A percentile compares a stretch with the other conserved stretches of the same genome.
Evolutionary conservation across 2,113 vertebrate genomes (phyloP).

Genomic region (Jaculus jaculus): DNA sequence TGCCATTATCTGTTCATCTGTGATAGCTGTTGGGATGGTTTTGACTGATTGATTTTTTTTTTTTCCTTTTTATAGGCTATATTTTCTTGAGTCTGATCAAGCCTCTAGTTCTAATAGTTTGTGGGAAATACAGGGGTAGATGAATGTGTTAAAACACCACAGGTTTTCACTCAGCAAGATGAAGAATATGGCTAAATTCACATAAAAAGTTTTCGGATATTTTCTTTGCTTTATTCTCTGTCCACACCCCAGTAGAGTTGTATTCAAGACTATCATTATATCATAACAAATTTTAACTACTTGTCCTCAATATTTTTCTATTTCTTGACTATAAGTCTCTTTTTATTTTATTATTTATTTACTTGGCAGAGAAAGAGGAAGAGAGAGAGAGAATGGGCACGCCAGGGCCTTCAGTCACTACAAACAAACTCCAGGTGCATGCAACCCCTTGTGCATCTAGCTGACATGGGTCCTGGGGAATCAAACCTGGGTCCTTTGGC

Average conservation of each 20-base stretch:
- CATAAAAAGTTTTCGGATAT: background rate
- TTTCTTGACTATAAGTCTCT: background rate
- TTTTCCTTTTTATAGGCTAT: background rate
- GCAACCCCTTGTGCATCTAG: no score
- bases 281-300: slow-evolving; percentile 26
- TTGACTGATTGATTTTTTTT: background rate
- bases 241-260: background rate
- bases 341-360: no score
- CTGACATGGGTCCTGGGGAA: no score
- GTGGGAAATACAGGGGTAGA: background rate
- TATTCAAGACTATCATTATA: background rate
- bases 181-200: background rate
- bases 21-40: background rate
- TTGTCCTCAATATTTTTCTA: slow-evolving; percentile 31
- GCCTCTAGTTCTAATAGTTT: background rate
- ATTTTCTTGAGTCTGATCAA: slow-evolving; percentile 17
- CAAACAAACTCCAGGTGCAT: no score
- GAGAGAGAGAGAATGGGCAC: no score
- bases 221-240: background rate
- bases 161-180: background rate
- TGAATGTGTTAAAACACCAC: background rate
- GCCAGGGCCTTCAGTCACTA: no score
- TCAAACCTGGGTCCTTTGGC: no score
- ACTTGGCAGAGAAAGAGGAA: no score
- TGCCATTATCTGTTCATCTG: background rate